Percentiles rank a stretch among this genome's conserved stretches.
Conservation (phyloP, 2,113 vertebrate genomes). For the Elanus axillaris region DNA sequence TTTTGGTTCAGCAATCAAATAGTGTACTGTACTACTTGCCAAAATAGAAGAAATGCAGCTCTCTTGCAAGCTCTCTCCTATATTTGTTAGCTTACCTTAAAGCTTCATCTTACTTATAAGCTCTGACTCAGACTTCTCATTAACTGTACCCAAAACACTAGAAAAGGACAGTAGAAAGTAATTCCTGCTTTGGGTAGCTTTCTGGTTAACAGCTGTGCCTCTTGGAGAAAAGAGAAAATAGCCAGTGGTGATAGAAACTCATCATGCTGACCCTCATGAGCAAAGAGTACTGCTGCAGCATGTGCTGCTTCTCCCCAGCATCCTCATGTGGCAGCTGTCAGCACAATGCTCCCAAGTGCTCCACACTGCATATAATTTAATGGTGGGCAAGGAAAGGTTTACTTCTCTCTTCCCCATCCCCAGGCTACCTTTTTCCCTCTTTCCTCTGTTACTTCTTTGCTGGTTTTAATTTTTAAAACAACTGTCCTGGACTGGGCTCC, state of each 20-base stretch:
- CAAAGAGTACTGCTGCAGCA: background rate
- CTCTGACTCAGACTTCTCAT: background rate
- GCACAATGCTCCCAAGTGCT: background rate
- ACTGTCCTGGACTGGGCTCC: background rate
- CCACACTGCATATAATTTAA: background rate
- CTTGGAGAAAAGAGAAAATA: background rate
- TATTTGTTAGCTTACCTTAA: constrained; percentile 2
- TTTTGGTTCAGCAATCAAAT: background rate
- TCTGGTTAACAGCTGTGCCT: background rate
- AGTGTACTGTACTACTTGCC: background rate
- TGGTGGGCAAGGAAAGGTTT: background rate
- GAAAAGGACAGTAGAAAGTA: background rate
- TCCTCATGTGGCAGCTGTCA: background rate
- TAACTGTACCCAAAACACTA: background rate
- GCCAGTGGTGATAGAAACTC: background rate
- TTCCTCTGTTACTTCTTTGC: background rate
- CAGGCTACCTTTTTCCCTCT: background rate
- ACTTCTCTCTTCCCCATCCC: background rate
- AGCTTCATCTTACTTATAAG: background rate
- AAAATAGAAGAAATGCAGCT: background rate
- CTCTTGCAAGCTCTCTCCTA: background rate
- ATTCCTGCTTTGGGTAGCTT: background rate
- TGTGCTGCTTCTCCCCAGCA: background rate
- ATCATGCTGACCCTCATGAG: background rate
- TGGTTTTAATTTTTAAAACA: background rate